A percentile compares a stretch with the other conserved stretches of the same genome.
These are phyloP conservation scores for Megamerina dolium DNA, from an alignment of 2,888 invertebrate species.

Conservation along the genomic window DNA sequence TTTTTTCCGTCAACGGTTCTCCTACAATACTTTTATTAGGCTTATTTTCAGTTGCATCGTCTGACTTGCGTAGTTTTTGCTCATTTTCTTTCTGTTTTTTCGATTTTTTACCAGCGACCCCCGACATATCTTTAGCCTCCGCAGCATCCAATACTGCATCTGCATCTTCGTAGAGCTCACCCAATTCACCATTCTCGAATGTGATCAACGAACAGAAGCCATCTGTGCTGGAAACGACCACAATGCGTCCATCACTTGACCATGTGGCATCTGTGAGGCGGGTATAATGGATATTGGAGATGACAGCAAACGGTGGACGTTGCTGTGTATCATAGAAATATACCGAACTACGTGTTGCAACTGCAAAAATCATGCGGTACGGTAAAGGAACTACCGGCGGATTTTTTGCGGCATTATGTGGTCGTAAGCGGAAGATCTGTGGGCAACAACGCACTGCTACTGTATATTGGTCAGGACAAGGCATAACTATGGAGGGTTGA, in stretches of 20 bases:
- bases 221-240: constrained; percentile 80
- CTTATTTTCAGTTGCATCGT: constrained; percentile 18
- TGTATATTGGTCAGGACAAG: constrained; percentile 73
- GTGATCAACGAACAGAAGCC: constrained; percentile 81
- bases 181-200: constrained; percentile 70
- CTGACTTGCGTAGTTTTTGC: constrained; percentile 23
- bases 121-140: constrained; percentile 23
- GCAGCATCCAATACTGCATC: constrained; percentile 40
- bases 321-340: constrained; percentile 86
- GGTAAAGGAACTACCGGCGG: constrained; percentile 59
- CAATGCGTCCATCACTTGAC: constrained; percentile 71
- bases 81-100: constrained; percentile 29
- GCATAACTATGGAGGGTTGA: constrained; percentile 70
- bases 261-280: constrained; percentile 81
- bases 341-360: constrained; percentile 82
- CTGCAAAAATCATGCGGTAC: constrained; percentile 82
- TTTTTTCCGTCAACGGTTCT: constrained; percentile 23
- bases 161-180: constrained; percentile 50
- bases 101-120: constrained; percentile 19
- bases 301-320: constrained; percentile 66
- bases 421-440: constrained; percentile 58
- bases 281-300: constrained; percentile 86
- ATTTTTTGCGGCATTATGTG: constrained; percentile 46
- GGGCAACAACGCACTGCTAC: constrained; percentile 81
- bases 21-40: neutral